Evolutionary conservation across 2,113 vertebrate genomes (phyloP).

Genomic region (Myiopsitta monachus): DNA sequence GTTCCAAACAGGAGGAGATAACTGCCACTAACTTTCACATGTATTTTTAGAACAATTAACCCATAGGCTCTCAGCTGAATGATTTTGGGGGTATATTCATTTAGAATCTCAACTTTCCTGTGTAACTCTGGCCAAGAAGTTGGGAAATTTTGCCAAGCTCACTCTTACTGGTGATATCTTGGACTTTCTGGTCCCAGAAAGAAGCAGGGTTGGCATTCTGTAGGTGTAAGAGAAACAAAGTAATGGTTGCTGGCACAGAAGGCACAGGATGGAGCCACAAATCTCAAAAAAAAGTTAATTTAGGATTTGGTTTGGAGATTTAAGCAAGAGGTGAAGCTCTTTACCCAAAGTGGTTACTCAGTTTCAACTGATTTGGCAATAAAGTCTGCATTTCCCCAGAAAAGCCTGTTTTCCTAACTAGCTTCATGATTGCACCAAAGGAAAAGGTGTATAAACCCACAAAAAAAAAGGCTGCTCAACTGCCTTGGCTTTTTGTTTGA

Average conservation of each 20-base stretch:
- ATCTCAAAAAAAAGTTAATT: not conserved
- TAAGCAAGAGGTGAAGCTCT: not conserved
- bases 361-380: not conserved
- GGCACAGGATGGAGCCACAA: not conserved
- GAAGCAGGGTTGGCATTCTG: not conserved
- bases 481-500: not conserved
- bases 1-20: not conserved
- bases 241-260: not conserved
- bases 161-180: not conserved
- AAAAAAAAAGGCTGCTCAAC: not conserved
- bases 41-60: not conserved
- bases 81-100: not conserved
- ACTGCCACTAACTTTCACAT: not conserved
- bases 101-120: not conserved
- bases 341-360: not conserved
- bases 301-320: not conserved
- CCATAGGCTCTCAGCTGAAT: not conserved
- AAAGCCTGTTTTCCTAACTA: not conserved
- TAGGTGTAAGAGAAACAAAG: not conserved
- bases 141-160: not conserved
- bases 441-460: not conserved
- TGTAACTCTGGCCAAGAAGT: not conserved
- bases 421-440: not conserved
- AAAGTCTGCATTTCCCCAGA: not conserved
- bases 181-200: not conserved